Base-by-base conservation (phyloP, 1,140 invertebrate species). In the Bombus affinis region DNA sequence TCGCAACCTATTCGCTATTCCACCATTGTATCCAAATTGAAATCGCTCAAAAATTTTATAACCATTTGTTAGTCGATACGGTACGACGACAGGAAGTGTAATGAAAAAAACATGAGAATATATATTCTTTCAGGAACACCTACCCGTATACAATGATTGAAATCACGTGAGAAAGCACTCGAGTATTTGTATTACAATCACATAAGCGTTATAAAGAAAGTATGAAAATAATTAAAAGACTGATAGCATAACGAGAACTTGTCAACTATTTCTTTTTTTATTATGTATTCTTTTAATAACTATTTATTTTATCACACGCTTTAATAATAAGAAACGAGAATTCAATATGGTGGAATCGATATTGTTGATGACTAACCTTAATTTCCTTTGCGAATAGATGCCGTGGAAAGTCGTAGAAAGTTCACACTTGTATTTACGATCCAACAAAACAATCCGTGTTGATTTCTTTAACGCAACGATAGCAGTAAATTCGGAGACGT, bases 141-240 rank as follows among this genome's bases (percentile, higher is more conserved):
- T 77, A 42, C 8, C 15, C 44, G 47, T n/a, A 13, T n/a, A 35
- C 28, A 42, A 18, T 42, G 59, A 44, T 53, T n/a, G 32, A 35
- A 28, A 25, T 39, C 57, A 82, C 25, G 71, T 65, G 71, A 74
- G 57, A 74, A 53, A 53, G 35, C 44, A 37, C 57, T 47, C 59
- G 12, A 18, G 8, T n/a, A n/a, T 28, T 39, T 6, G 47, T 8
- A 8, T 53, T 22, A 2, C 18, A 53, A 53, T 72, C 28, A 15
- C 15, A 42, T 5, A 15, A 73, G 35, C n/a, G 35, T 53, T 8
- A 18, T 44, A 15, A n/a, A 71, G 53, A 68, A 28, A 12, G 9
- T 37, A 12, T 15, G 9, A 73, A 57, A 74, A 44, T 53, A 53
- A 53, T 53, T 22, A 18, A 22, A 53, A 53, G 18, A 3, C 18